Base-by-base conservation (phyloP, 2,113 vertebrate genomes). In the Origma solitaria region DNA sequence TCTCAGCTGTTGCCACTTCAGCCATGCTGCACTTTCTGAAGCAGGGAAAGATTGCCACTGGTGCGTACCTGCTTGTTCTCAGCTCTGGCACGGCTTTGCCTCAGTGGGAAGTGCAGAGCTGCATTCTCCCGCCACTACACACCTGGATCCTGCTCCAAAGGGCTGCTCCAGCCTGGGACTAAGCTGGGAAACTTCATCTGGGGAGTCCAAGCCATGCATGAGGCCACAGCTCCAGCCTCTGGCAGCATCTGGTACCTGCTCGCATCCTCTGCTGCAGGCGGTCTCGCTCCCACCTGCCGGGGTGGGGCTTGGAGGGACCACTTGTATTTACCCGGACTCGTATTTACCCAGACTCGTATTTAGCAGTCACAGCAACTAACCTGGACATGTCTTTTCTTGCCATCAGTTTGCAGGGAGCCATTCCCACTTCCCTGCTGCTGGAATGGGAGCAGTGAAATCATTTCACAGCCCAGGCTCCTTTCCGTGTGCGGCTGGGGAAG, bases 221-320 rank as follows among this genome's bases (percentile, higher is more conserved):
- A 88, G 38, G 49, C 79, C 92, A 92, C 88, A 94, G 94, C 91
- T 95, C 91, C 95, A 95, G 95, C 91, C 85, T 45, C 94, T 95
- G 90, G 94, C 88, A 90, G 95, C 92, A 90, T 19, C 88, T 79
- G 92, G 91, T 93, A 95, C 88, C 85, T 88, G 82, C 82, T 10
- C 1, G 30, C 35, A 42, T 82, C 61, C 35, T 75, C 49, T 23
- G 31, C 88, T 53, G 68, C 45, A 2, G 76, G 54, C 19, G 0
- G 62, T 72, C 62, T 15, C 3, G 0, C 54, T 87, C 50, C 8
- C 0, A 2, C n/a, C 78, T 71, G 50, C 27, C 1, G 2, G 42
- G 40, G 25, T 23, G 28, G 50, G 47, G 15, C 19, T 78, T 27
- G 23, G 38, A 90, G 62, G 23, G 58, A 49, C 23, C 83, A 0